Conservation (phyloP, 1,140 invertebrate genomes). For the Planococcus citri region DNA sequence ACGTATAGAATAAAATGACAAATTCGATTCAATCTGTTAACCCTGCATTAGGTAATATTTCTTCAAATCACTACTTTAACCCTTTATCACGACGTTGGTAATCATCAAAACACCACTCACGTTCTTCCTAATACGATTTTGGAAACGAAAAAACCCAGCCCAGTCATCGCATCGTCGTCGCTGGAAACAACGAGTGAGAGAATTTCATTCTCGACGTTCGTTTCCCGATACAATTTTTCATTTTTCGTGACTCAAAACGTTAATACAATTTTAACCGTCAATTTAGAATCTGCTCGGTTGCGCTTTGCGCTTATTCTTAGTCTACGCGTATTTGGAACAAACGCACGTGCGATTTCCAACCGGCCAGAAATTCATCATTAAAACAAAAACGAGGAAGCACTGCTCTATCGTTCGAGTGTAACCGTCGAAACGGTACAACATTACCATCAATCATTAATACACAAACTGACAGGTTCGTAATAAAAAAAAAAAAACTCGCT, state of each 20-base stretch:
- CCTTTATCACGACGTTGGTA: no score
- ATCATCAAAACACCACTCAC: no score
- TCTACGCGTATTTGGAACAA: neutral
- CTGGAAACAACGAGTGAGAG: no score
- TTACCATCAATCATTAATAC: neutral
- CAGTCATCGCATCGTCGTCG: no score
- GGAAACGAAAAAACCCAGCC: no score
- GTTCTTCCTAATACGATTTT: no score
- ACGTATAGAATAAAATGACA: no score
- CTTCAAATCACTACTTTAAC: no score
- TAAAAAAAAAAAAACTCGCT: neutral
- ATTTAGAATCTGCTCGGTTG: neutral
- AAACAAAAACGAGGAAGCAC: neutral
- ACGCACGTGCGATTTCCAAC: neutral
- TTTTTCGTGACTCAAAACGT: neutral
- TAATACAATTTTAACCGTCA: neutral
- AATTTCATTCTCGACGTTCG: neutral
- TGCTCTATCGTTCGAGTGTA: neutral
- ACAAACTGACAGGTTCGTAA: neutral
- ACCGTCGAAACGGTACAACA: neutral
- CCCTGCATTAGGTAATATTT: no score
- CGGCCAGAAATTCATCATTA: slow-evolving; percentile 6
- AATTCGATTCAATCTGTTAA: no score
- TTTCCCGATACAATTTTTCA: no score
- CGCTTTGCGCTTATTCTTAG: no score